Base-by-base conservation (phyloP, 2,888 invertebrate species). In the Pharmacophagus antenor region DNA sequence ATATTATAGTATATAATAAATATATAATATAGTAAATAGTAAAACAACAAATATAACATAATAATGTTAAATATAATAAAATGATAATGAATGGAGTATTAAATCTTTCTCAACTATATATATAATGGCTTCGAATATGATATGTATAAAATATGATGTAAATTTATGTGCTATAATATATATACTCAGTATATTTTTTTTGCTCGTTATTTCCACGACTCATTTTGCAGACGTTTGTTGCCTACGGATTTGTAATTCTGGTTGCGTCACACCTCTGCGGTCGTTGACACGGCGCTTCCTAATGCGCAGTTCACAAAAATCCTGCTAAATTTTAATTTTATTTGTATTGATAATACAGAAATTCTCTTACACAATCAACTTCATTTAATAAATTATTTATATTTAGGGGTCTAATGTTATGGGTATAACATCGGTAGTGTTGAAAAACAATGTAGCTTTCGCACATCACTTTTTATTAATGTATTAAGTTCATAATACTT, bases 211-310 rank as follows among this genome's bases (percentile, higher is more conserved):
- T 61, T 61, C 61, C 56, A 61, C 61, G 61, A 56, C 61, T 61
- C 56, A 61, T 61, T 61, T 61, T 44, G 60, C 60, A 51, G 60
- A 61, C 61, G 61, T 56, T 55, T 55, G 51, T 56, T 61, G 56
- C 56, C 56, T 53, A 56, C 61, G 51, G 52, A 61, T 56, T 53
- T 47, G 61, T 61, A 61, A 67, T 68, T 67, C 62, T 56, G 65
- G 66, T 71, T 68, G 67, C 71, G 68, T 71, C 70, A 71, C 69
- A 71, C 54, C 62, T 54, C 60, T 48, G 64, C 63, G 71, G 68
- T 67, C 67, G 60, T 63, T 67, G 69, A 70, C 69, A 53, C 53
- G 56, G 31, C 61, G 61, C 56, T 48, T 54, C 59, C 59, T 56
- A 61, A 61, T 61, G 61, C 61, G 56, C 56, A 53, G 42, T 56